A percentile compares a stretch with the other conserved stretches of the same genome.
phyloP scores from a whole-genome alignment of 1,140 invertebrate species.

The Homarus americanus region DNA sequence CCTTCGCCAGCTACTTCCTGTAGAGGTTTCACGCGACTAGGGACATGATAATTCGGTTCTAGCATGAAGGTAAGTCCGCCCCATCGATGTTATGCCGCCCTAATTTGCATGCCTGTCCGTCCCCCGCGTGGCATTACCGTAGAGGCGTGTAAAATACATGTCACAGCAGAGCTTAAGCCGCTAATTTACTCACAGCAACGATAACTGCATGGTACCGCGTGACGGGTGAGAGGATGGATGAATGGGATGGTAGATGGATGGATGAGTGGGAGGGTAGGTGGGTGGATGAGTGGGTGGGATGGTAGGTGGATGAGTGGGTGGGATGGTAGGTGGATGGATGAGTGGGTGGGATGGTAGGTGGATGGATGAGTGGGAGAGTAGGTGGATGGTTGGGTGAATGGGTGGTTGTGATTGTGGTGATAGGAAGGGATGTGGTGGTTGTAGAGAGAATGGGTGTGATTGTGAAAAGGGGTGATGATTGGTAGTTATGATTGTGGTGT shows the following conservation, averaged over 20 bases:
- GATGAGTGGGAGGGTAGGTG: background rate
- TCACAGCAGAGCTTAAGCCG: background rate
- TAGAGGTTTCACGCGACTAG: background rate
- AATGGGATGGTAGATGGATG: background rate
- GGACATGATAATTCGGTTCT: too few relatives aligned
- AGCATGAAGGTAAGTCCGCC: background rate
- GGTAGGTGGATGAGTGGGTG: too few relatives aligned
- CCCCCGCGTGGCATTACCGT: background rate
- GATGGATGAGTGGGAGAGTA: too few relatives aligned
- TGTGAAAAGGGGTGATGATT: too few relatives aligned
- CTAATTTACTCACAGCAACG: background rate
- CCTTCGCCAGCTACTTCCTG: background rate
- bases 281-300: background rate
- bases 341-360: too few relatives aligned
- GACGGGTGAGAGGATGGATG: background rate
- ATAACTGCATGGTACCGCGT: background rate
- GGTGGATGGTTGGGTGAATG: too few relatives aligned
- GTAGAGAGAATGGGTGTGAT: too few relatives aligned
- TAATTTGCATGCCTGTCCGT: conserved; percentile 1
- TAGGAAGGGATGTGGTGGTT: too few relatives aligned
- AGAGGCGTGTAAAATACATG: background rate
- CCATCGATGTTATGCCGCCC: background rate
- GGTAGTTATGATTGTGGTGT: too few relatives aligned
- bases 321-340: background rate
- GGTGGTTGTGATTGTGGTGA: too few relatives aligned